phyloP scores from a whole-genome alignment of 2,888 invertebrate species.

The Charanyca ferruginea region DNA sequence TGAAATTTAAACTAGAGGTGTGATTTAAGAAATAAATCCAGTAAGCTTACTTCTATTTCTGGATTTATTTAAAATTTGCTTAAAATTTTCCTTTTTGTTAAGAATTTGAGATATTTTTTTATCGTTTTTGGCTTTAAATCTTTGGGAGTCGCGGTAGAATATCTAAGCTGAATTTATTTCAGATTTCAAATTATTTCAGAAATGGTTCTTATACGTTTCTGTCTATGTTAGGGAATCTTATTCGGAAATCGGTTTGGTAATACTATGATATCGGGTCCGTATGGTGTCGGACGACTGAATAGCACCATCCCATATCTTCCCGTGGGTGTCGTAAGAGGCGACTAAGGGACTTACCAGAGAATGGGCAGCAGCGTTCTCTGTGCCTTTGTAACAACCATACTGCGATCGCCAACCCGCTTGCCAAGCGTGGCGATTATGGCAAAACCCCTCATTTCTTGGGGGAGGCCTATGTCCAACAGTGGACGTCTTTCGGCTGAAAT shows the following conservation, averaged over 20 bases:
- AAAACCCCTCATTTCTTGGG: no score
- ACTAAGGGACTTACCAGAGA: no score
- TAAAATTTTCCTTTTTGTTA: constrained; percentile 9
- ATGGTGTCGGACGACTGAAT: no score
- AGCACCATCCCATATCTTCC: no score
- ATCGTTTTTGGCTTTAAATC: constrained; percentile 5
- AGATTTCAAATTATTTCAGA: not conserved
- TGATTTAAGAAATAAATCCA: constrained; percentile 50
- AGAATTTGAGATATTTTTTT: constrained; percentile 18
- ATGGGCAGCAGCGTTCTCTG: no score
- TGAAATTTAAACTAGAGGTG: constrained; percentile 38
- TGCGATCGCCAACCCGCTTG: no score
- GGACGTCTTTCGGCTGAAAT: no score
- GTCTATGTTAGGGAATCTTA: not conserved
- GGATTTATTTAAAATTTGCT: constrained; percentile 41
- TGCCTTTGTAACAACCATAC: no score
- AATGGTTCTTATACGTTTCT: not conserved
- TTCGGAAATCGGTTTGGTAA: not conserved
- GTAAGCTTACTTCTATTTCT: constrained; percentile 45
- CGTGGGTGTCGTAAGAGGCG: no score
- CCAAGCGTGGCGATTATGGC: no score
- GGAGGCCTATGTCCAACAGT: no score
- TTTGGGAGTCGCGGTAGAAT: not conserved
- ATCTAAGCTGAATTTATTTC: constrained; percentile 6
- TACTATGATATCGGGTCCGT: no score